Conservation (phyloP, 2,888 invertebrate genomes). For the Thelaira solivaga region DNA sequence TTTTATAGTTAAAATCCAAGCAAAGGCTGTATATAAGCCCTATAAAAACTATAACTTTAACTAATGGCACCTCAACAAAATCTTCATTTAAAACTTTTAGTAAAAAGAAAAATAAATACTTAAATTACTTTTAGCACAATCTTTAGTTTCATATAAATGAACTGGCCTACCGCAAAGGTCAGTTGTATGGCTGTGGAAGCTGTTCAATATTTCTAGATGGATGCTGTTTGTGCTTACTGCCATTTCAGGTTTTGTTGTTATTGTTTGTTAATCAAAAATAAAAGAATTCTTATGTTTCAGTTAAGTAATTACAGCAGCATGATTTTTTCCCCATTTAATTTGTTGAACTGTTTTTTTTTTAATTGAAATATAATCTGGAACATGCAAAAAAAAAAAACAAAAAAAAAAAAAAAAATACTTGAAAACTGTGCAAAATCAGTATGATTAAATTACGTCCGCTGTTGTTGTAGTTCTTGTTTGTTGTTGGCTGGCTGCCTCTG, state of each 20-base stretch:
- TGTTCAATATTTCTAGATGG: conserved; percentile 13
- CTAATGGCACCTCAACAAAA: too few relatives aligned
- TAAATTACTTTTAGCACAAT: conserved; percentile 14
- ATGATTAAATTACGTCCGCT: conserved; percentile 55
- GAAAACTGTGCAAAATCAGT: conserved; percentile 49
- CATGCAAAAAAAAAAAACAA: conserved; percentile 1
- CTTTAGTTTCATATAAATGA: conserved; percentile 19
- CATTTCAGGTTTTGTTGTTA: conserved; percentile 8
- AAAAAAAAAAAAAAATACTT: neutral
- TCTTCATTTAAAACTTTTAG: too few relatives aligned
- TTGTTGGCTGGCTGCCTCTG: neutral
- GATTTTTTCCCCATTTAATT: conserved; percentile 1
- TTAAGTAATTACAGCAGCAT: conserved; percentile 54
- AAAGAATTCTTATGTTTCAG: conserved; percentile 26
- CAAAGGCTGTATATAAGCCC: too few relatives aligned
- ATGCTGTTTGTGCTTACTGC: conserved; percentile 11
- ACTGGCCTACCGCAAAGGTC: conserved; percentile 51
- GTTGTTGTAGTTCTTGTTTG: conserved; percentile 38
- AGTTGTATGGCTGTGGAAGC: conserved; percentile 25
- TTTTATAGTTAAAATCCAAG: too few relatives aligned
- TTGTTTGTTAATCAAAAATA: conserved; percentile 39
- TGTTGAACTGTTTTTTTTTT: too few relatives aligned
- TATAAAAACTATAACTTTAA: too few relatives aligned
- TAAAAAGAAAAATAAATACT: too few relatives aligned
- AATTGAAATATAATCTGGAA: conserved; percentile 53